Base-by-base conservation (phyloP, 2,888 invertebrate genomes). In the Dendrolimus pini region DNA sequence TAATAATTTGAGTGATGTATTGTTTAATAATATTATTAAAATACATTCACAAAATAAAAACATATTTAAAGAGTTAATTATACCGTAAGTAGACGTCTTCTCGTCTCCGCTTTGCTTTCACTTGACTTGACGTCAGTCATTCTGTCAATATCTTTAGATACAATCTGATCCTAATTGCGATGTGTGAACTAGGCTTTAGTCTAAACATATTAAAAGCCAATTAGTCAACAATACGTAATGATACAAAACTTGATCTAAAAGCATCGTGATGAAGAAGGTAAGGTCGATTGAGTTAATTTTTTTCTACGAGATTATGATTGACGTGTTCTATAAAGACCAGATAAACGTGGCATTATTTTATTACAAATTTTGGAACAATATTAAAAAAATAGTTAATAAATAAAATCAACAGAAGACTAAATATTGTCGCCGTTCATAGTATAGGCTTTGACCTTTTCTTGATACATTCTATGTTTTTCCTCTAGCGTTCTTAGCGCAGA, bases 401-500 rank as follows among this genome's bases (percentile, higher is more conserved):
- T 30, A 30, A 30, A 30, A 30, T 30, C 30, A 30, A 30, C 30
- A 30, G 6, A 1, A 30, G 3, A 30, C 3, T 30, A 30, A 30
- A 30, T 30, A 30, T 30, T 30, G 30, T 30, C 30, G 6, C 30
- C 30, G 30, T 30, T 30, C 64, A 77, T 70, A 30, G 68, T 66
- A 60, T 82, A 85, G 0, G 71, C 68, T 65, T 83, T 89, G 0
- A 90, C 83, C 73, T 82, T 80, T 56, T 88, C 87, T 64, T 89
- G 88, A 62, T 84, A 90, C 74, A 84, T 80, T 30, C 78, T 72
- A 63, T 90, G 90, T 66, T 88, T 88, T 60, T 87, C 86, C 64
- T 90, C 90, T 18, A 90, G 68, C n/a, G 65, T 74, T 61, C 67
- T 76, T 13, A 90, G 64, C 13, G 85, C 76, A 59, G 73, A 85